These are phyloP conservation scores for Sericinus montela DNA, from an alignment of 2,888 invertebrate genomes.

Conservation along the genomic window DNA sequence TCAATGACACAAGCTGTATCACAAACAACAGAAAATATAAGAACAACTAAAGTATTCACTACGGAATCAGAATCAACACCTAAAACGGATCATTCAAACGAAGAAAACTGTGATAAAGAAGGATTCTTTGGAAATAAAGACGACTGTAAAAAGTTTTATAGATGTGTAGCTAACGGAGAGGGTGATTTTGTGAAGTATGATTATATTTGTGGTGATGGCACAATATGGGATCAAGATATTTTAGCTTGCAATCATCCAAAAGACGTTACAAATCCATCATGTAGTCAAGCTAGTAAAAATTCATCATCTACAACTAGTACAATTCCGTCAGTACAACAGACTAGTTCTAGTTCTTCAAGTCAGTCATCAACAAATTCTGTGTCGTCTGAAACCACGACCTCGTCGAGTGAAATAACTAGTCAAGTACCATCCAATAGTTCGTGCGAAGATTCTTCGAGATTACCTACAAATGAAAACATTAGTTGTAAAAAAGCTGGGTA, in stretches of 20 bases:
- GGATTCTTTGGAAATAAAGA: slow-evolving; percentile 82
- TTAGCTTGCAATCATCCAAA: slow-evolving; percentile 64
- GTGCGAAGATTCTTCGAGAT: slow-evolving; percentile 40
- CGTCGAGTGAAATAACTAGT: slow-evolving; percentile 33
- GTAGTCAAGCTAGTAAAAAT: slow-evolving; percentile 30
- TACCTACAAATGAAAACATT: slow-evolving; percentile 42
- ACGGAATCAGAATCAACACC: slow-evolving; percentile 20
- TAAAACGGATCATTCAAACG: slow-evolving; percentile 25
- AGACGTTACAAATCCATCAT: slow-evolving; percentile 58
- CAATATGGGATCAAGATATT: slow-evolving; percentile 83
- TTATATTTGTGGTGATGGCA: slow-evolving; percentile 83
- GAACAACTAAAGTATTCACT: slow-evolving; percentile 28
- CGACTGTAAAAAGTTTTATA: slow-evolving; percentile 82
- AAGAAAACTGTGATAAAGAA: slow-evolving; percentile 66
- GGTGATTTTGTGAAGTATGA: slow-evolving; percentile 80
- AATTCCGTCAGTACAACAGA: slow-evolving; percentile 24
- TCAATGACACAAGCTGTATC: slow-evolving; percentile 36
- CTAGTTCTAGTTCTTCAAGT: slow-evolving; percentile 9
- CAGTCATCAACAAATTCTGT: slow-evolving; percentile 20
- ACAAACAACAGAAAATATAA: slow-evolving; percentile 27
- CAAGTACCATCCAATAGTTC: slow-evolving; percentile 39
- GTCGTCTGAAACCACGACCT: slow-evolving; percentile 26
- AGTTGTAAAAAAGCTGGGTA: slow-evolving; percentile 80
- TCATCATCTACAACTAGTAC: slow-evolving; percentile 27
- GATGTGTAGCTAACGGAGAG: slow-evolving; percentile 82